Base-by-base conservation (phyloP, 2,113 vertebrate species). In the Coptodon rendalli region DNA sequence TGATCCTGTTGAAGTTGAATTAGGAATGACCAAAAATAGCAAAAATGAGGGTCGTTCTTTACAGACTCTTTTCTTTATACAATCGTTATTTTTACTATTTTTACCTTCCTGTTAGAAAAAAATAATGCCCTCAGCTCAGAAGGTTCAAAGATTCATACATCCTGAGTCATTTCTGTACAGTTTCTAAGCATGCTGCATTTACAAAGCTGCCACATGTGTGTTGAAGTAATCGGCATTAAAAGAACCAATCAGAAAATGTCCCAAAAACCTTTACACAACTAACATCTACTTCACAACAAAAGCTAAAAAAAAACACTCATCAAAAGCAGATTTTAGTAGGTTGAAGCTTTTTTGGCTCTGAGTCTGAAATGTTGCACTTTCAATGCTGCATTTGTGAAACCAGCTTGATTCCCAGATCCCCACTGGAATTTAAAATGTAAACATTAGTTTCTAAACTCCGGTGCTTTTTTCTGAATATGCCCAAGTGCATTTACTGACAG, bases 281-380 rank as follows among this genome's bases (percentile, higher is more conserved):
- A 29, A 27, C 0, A 0, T 16, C 68, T 27, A 52, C 27, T 50
- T 52, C 29, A 50, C 3, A 78, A 6, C 0, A 34, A 78, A 52
- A 52, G 29, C 6, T 52, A 1, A 76, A 48, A 5, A 40, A 6
- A 50, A 50, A 3, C 24, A 31, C 71, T 12, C 45, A 78, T 50
- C 27, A 78, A 78, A 76, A 52, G 5, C 45, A n/a, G 71, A 31
- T 76, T 8, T 11, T 17, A 76, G 43, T 76, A 31, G 24, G 16
- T 2, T 76, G 9, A 76, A 50, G 6, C 6, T 11, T 78, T 19
- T 50, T 78, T 10, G 29, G 43, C 22, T 50, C 27, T 31, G 43
- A 76, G 9, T 11, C 24, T 48, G 40, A 19, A 48, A 19, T 73
- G 6, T 38, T 45, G 1, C 68, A 29, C 5, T 29, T 48, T 76